Evolutionary conservation across 1,140 invertebrate genomes (phyloP), one percentile per base, ranked within the genome.

Genomic region (Drosophila punjabiensis): DNA sequence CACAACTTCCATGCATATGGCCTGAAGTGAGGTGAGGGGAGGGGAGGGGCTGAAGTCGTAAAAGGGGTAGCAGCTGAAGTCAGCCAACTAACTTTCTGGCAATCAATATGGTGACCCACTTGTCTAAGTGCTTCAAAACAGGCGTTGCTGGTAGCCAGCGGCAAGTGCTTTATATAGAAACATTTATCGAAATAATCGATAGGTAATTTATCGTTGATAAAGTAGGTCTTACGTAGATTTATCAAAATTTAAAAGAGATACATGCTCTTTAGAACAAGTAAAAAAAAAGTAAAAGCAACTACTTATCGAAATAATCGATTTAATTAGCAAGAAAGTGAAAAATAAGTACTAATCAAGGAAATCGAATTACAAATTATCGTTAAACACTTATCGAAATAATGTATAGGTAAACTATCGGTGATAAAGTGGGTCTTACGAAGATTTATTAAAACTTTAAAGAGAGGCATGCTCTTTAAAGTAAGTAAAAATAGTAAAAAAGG

Each of bases 81-180:
- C 53, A 56, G 53, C 53, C 33, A 56, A 56, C 53, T 16, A 45
- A 43, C 58, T 63, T 64, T 39, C 37, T 30, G 35, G 43, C 30
- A 73, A 61, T 73, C 45, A 30, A 41, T 73, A 73, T 61, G 28
- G 70, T 48, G 69, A 71, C 61, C 62, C 62, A 70, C 45, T 69
- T 66, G 62, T 63, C n/a, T 35, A 39, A 64, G 41, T 64, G 62
- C 24, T 55, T 53, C 14, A 20, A n/a, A 60, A 45, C 37, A 43
- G 37, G 37, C 58, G n/a, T 45, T 11, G 58, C 13, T 28, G n/a
- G 16, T 37, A 30, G 56, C 28, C 56, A 47, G 59, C 2, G n/a
- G 10, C 14, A 16, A 18, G 37, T 24, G 8, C 2, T 39, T 56
- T 14, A 39, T 24, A n/a, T 24, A 33, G 33, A 20, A 37, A 33